Base-by-base conservation (phyloP, 2,113 vertebrate species). In the Tychaedon coryphoeus region DNA sequence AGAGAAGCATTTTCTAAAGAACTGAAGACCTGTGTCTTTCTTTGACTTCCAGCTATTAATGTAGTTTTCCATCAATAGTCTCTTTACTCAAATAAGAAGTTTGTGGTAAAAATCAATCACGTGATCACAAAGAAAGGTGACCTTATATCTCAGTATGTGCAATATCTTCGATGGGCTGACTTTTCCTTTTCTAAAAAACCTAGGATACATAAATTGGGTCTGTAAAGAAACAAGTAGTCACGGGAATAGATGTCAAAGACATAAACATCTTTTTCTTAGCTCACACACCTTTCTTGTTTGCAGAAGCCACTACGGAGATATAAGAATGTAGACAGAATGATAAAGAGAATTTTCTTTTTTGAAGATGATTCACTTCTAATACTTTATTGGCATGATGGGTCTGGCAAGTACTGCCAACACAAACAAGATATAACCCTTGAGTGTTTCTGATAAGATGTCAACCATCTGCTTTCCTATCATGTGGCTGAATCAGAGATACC, bases 401-500 rank as follows among this genome's bases (percentile, higher is more conserved):
- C 93, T 92, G 64, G 66, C 78, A 90, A 95, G 76, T 61, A 51
- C 42, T 81, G 70, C 83, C 76, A 90, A 84, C 76, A 92, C 19
- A 38, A 87, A 81, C 86, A 93, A 96, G 85, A 78, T 74, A 89
- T 1, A 91, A 93, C 80, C 38, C 87, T 94, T 86, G 66, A 88
- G 62, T 91, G 61, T 92, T 92, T 85, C 91, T 95, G 92, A 96
- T 95, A 96, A 94, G 90, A 93, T 79, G 81, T 88, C 94, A 96
- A 66, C 84, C 85, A 92, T 83, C 85, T 93, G 88, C 77, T 86
- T 92, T 82, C 66, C 76, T 95, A 93, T 95, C 76, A 18, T 62
- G 43, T 90, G 86, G 53, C 87, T 95, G 54, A 94, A 95, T 95
- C 96, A 89, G 86, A 94, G 66, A 92, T 31, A n/a, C 51, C 66